Base-by-base conservation (phyloP, 2,888 invertebrate genomes). In the Drosophila tanythrix region DNA sequence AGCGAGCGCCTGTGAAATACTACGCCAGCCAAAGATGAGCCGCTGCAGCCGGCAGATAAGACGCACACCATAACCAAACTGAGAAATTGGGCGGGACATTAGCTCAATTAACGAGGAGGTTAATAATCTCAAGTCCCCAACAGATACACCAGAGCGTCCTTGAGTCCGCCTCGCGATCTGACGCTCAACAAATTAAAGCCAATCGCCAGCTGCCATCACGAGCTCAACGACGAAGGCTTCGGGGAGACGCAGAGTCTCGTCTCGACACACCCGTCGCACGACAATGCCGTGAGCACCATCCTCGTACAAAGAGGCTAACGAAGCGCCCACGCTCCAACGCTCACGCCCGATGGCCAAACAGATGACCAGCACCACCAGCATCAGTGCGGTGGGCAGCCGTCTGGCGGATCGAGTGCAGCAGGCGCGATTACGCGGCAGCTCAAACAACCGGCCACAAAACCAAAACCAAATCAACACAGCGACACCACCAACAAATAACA, bases 211-310 rank as follows among this genome's bases (percentile, higher is more conserved):
- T 89, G 92, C 0, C 92, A 92, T 69, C 92, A 92, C 65, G 97
- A 97, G 84, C 92, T 96, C 52, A 96, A 97, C 89, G 98, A 98
- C 91, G 97, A 98, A 94, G 97, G 98, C 13, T 98, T 98, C 89
- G 97, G 98, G 92, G 98, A 98, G 93, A 97, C 97, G 0, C 97
- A 97, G 90, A 97, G 97, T 90, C 94, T 97, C 60, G 96, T 97
- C 88, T 97, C 97, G 97, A 97, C 91, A 97, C 97, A 10, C n/a
- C 96, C 97, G 4, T 97, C 97, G 53, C 97, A 97, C 86, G 97
- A 97, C 51, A 93, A 93, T 61, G 93, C 93, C 15, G 93, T 93
- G 46, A 93, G 93, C 72, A 96, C 97, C 2, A 92, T 97, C 97
- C 0, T 97, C 97, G 0, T 96, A 96, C 81, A 96, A 96, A 87